Evolutionary conservation across 2,888 invertebrate species (phyloP), one percentile per base, ranked within the genome.

Genomic region (Athrips mouffetella): DNA sequence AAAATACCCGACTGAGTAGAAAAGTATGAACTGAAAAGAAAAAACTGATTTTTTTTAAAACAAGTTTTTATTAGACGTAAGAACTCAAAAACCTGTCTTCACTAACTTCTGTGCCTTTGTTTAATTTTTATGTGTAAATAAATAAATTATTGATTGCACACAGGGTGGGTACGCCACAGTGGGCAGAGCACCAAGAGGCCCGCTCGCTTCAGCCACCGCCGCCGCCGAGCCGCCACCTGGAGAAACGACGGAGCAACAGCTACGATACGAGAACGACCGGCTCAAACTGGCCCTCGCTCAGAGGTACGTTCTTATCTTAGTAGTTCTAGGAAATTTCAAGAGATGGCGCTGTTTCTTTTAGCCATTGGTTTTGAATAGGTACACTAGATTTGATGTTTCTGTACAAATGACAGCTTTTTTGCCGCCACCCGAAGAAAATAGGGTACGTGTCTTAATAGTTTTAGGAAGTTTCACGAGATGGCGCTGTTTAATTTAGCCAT

Each of bases 211-310:
- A 1, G 60, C 65, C 4, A 62, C 57, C 51, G 71, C 58, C 23
- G 63, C 59, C 45, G 78, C 45, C 54, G 68, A 50, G 67, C 63
- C 13, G 59, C 67, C 71, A 3, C 61, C 63, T 23, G 60, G 51
- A 48, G 71, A 56, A 62, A 51, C 67, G 51, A 83, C 90, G 33
- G 94, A 97, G 72, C 95, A 95, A 75, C 98, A 98, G 80, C 90
- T 98, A 55, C 96, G 98, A 75, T 98, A 98, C 85, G 98, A 98
- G 88, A 98, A 98, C 79, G 98, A 98, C 76, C 91, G 98, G 59
- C 92, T 98, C 62, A 98, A 98, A 87, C 91, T 98, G 58, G 98
- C 98, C 15, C 89, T 84, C 3, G 84, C 98, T 47, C 98, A 98
- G 84, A 98, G 97, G 97, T 97, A 65, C 75, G 81, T 71, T 1